A percentile compares a stretch with the other conserved stretches of the same genome.
Conservation (phyloP, 2,113 vertebrate genomes). For the Grallaria varia region DNA sequence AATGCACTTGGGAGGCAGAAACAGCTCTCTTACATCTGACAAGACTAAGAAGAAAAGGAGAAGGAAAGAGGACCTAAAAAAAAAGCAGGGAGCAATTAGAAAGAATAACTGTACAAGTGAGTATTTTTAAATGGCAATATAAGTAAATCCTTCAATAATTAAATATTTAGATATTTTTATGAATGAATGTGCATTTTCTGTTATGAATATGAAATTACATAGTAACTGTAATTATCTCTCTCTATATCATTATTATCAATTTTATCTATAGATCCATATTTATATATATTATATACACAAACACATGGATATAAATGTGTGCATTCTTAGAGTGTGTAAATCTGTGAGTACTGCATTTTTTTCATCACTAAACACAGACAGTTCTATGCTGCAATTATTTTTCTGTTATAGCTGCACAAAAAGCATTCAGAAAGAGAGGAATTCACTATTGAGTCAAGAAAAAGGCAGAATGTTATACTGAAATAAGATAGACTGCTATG, state of each 20-base stretch:
- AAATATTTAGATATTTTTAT: not conserved
- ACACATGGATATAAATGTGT: not conserved
- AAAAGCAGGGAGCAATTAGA: not conserved
- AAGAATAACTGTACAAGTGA: not conserved
- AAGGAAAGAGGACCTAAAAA: not conserved
- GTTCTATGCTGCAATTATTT: not conserved
- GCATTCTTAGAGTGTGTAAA: not conserved
- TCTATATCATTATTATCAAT: not conserved
- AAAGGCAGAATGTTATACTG: not conserved
- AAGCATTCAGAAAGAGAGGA: not conserved
- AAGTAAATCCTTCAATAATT: not conserved
- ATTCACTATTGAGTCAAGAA: not conserved
- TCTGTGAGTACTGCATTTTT: not conserved
- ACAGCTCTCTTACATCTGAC: not conserved
- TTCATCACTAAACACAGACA: not conserved
- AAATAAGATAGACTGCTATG: not conserved
- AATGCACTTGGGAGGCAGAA: not conserved
- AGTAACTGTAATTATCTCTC: not conserved
- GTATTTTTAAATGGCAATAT: not conserved
- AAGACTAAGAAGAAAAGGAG: not conserved
- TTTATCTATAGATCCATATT: not conserved
- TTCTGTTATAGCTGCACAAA: not conserved
- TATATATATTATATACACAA: not conserved
- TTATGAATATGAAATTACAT: not conserved
- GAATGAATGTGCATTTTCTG: not conserved